Conservation (phyloP, 37 sponge, comb jelly and placozoan species). For the Ianthella basta region DNA sequence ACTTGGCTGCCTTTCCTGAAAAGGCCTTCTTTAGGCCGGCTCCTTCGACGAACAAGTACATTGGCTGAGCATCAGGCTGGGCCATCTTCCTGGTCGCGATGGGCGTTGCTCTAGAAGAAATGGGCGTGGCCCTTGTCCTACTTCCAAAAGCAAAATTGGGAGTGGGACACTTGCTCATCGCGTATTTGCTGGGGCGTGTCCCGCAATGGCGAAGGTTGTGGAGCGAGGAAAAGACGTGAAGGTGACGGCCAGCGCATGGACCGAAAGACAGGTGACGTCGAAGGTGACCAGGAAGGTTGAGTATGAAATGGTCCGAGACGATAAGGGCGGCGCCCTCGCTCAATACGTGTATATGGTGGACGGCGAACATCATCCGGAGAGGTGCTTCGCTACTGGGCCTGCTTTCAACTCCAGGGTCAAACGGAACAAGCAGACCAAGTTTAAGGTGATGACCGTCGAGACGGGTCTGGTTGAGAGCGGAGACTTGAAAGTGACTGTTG, state of each 20-base stretch:
- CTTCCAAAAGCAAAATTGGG: background rate
- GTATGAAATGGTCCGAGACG: background rate
- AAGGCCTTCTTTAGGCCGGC: slow-evolving; percentile 30
- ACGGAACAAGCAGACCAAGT: slow-evolving; percentile 46
- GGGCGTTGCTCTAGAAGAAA: background rate
- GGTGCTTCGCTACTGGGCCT: slow-evolving; percentile 80
- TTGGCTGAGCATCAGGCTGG: no score
- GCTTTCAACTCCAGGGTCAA: slow-evolving; percentile 75
- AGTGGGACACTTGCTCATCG: slow-evolving; percentile 4
- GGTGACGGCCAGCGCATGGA: background rate
- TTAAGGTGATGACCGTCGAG: slow-evolving; percentile 70
- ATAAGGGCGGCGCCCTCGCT: background rate
- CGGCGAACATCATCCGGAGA: slow-evolving; percentile 9
- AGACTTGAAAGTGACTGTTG: slow-evolving; percentile 70
- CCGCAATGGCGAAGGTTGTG: background rate
- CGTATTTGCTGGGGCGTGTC: background rate
- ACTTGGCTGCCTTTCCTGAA: slow-evolving; percentile 24
- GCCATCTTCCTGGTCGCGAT: background rate
- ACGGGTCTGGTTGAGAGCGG: slow-evolving; percentile 66
- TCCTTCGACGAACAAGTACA: slow-evolving; percentile 8
- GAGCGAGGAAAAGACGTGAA: background rate
- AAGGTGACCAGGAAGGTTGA: background rate
- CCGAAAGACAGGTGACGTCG: background rate
- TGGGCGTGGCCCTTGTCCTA: background rate
- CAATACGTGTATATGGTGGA: background rate